Conservation (phyloP, 1,140 invertebrate species). For the Drosophila melanica region DNA sequence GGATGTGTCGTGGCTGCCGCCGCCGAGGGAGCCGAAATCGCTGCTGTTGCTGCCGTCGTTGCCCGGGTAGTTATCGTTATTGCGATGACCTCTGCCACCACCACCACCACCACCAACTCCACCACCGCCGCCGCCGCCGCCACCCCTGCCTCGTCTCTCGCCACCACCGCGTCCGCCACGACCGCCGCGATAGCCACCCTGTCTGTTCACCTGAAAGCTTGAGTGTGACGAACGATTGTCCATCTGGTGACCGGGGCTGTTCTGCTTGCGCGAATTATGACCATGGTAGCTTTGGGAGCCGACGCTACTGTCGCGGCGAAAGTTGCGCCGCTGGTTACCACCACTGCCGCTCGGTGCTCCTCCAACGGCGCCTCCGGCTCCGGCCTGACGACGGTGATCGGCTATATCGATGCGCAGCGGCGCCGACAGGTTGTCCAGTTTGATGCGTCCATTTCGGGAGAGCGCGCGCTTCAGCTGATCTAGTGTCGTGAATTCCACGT, state of each 20-base stretch:
- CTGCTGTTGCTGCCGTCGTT: slow-evolving; percentile 52
- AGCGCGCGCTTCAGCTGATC: slow-evolving; percentile 92
- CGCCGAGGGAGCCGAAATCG: slow-evolving; percentile 24
- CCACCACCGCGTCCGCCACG: slow-evolving; percentile 18
- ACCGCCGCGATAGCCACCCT: slow-evolving; percentile 27
- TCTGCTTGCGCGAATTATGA: slow-evolving; percentile 31
- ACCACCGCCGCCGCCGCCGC: slow-evolving; percentile 9
- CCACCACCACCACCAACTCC: background rate
- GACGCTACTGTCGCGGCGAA: slow-evolving; percentile 52
- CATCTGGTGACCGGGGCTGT: slow-evolving; percentile 1
- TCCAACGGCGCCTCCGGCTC: slow-evolving; percentile 46
- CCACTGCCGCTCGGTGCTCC: slow-evolving; percentile 14
- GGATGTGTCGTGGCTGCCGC: slow-evolving; percentile 26
- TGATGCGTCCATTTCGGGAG: slow-evolving; percentile 89
- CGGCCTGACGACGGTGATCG: slow-evolving; percentile 87
- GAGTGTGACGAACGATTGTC: slow-evolving; percentile 18
- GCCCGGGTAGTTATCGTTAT: slow-evolving; percentile 22
- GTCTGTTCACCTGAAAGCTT: slow-evolving; percentile 1
- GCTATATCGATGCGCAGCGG: slow-evolving; percentile 94
- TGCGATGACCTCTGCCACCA: slow-evolving; percentile 15
- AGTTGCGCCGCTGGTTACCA: slow-evolving; percentile 48
- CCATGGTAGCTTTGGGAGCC: slow-evolving; percentile 39
- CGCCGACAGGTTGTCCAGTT: slow-evolving; percentile 87
- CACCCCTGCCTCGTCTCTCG: slow-evolving; percentile 21
- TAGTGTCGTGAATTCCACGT: slow-evolving; percentile 96